A percentile compares a stretch with the other conserved stretches of the same genome.
Conservation (phyloP, 2,888 invertebrate genomes). For the Sympetrum striolatum region DNA sequence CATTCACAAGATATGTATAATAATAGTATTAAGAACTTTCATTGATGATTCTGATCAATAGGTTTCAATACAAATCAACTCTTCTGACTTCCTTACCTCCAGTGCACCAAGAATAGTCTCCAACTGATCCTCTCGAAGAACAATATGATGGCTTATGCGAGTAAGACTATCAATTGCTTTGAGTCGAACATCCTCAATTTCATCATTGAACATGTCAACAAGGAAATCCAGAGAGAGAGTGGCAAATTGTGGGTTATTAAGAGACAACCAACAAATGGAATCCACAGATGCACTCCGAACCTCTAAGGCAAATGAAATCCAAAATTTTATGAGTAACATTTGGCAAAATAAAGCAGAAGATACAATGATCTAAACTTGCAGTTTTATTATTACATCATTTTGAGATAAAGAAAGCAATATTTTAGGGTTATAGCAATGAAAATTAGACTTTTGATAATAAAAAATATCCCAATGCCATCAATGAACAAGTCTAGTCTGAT, state of each 20-base stretch:
- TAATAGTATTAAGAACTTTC: not conserved
- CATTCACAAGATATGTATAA: not conserved
- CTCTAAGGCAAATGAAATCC: slow-evolving; percentile 63
- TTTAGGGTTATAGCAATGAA: too few species aligned
- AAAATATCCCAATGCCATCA: too few species aligned
- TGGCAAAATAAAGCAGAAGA: too few species aligned
- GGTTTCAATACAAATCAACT: not conserved
- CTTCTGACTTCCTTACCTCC: slow-evolving; percentile 65
- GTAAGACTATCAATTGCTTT: slow-evolving; percentile 94
- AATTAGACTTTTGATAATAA: too few species aligned
- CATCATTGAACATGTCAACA: slow-evolving; percentile 99
- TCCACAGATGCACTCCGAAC: slow-evolving; percentile 95
- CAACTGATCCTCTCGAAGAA: slow-evolving; percentile 91
- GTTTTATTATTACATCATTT: too few species aligned
- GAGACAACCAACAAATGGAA: slow-evolving; percentile 87
- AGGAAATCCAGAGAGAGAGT: slow-evolving; percentile 91
- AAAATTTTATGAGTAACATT: too few species aligned
- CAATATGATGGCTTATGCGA: slow-evolving; percentile 86
- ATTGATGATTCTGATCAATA: not conserved
- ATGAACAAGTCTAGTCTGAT: too few species aligned
- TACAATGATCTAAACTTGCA: too few species aligned
- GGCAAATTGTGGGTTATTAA: slow-evolving; percentile 84
- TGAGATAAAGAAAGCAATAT: too few species aligned
- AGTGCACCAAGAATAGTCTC: slow-evolving; percentile 94
- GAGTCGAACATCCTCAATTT: slow-evolving; percentile 95